Evolutionary conservation across 2,888 invertebrate genomes (phyloP).

Genomic region (Amphipoea lucens): DNA sequence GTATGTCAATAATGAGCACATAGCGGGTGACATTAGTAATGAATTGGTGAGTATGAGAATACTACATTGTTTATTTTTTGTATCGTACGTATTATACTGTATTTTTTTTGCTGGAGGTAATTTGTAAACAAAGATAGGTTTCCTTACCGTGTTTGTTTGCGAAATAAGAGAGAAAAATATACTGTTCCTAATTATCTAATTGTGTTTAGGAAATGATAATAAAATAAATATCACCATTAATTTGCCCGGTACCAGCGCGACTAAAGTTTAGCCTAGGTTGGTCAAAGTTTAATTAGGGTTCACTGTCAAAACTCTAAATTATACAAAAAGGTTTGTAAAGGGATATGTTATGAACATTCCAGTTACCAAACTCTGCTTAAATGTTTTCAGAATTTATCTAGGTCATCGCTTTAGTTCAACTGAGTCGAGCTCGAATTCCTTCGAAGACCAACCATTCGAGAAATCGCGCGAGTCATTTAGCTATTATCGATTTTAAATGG

Average conservation of each 20-base stretch:
- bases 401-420: slow-evolving; percentile 47
- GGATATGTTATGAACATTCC: slow-evolving; percentile 29
- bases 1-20: slow-evolving; percentile 95
- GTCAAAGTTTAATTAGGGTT: slow-evolving; percentile 29
- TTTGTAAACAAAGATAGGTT: background rate
- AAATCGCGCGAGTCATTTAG: slow-evolving; percentile 55
- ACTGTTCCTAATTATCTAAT: background rate
- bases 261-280: slow-evolving; percentile 23
- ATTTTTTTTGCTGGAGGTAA: background rate
- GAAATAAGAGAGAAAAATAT: background rate
- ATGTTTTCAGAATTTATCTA: slow-evolving; percentile 49
- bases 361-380: slow-evolving; percentile 7
- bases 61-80: background rate
- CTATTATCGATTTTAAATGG: slow-evolving; percentile 56
- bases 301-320: slow-evolving; percentile 28
- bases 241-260: background rate
- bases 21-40: slow-evolving; percentile 95
- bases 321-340: slow-evolving; percentile 16
- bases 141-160: background rate
- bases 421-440: slow-evolving; percentile 49
- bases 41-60: slow-evolving; percentile 91
- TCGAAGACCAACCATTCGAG: slow-evolving; percentile 48
- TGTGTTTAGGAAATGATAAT: slow-evolving; percentile 1
- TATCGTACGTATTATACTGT: background rate
- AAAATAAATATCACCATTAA: slow-evolving; percentile 9